Conservation (phyloP, 2,888 invertebrate genomes). For the Lepidocyrtinus sp. region DNA sequence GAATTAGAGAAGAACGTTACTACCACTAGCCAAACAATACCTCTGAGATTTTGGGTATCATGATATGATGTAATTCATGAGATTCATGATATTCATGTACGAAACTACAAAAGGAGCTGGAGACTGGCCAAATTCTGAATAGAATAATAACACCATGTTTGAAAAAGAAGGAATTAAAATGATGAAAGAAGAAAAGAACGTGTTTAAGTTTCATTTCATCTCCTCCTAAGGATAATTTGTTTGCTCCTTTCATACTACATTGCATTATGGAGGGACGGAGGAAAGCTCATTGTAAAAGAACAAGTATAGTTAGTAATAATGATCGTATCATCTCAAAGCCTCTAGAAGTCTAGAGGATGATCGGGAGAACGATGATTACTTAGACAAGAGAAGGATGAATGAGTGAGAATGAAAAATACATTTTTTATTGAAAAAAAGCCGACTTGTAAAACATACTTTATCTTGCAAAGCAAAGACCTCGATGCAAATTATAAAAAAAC, state of each 20-base stretch:
- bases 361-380: background rate
- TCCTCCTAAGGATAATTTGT: constrained; percentile 43
- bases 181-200: constrained; percentile 29
- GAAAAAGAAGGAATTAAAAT: constrained; percentile 32
- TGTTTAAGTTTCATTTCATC: constrained; percentile 41
- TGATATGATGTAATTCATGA: background rate
- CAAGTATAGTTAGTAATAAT: too few species aligned
- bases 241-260: background rate
- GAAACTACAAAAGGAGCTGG: constrained; percentile 17
- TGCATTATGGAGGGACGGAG: background rate
- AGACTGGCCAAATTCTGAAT: constrained; percentile 35
- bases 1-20: too few species aligned
- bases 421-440: constrained; percentile 19
- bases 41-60: too few species aligned
- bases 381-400: constrained; percentile 24
- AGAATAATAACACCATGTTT: constrained; percentile 31
- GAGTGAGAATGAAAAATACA: constrained; percentile 19
- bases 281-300: background rate
- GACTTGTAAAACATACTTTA: background rate
- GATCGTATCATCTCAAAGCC: background rate
- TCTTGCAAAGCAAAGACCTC: background rate
- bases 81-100: too few species aligned
- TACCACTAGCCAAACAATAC: too few species aligned
- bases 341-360: too few species aligned
- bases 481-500: constrained; percentile 38